Percentiles rank a stretch among this genome's conserved stretches.
Evolutionary conservation across 2,888 invertebrate species (phyloP).

Genomic region (Balanococcus diminutus): DNA sequence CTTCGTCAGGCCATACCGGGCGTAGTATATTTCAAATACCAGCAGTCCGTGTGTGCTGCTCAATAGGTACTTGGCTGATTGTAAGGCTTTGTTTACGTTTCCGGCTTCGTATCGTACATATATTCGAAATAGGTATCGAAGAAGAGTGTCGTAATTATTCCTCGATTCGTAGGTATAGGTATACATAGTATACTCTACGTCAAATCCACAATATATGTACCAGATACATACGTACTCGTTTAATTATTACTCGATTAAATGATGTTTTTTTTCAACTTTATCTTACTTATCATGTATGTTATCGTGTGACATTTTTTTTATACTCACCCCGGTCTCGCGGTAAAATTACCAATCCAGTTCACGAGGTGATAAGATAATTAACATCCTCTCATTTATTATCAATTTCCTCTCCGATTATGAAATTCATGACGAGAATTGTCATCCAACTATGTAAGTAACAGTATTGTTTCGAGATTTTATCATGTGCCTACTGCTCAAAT

Average conservation of each 20-base stretch:
- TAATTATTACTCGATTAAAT: slow-evolving; percentile 2
- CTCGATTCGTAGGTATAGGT: neutral
- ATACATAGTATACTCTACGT: neutral
- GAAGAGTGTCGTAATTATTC: slow-evolving; percentile 37
- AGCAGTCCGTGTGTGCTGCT: slow-evolving; percentile 30
- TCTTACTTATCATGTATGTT: neutral
- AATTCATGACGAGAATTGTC: neutral
- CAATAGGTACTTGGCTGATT: slow-evolving; percentile 55
- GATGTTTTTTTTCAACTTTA: neutral
- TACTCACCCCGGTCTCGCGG: neutral
- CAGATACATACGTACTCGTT: neutral
- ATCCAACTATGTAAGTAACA: neutral
- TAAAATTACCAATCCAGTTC: neutral
- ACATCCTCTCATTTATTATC: neutral
- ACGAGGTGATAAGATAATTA: neutral
- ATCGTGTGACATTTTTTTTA: neutral
- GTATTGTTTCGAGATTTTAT: neutral
- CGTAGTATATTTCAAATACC: neutral
- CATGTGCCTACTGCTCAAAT: neutral
- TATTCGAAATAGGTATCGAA: slow-evolving; percentile 10
- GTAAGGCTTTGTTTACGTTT: slow-evolving; percentile 53
- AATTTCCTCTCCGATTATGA: neutral
- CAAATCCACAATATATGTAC: no score
- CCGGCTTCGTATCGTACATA: slow-evolving; percentile 25
- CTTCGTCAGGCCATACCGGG: neutral